These are phyloP conservation scores for Tetraodon nigroviridis DNA, from an alignment of 2,113 vertebrate species.

Conservation along the genomic window DNA sequence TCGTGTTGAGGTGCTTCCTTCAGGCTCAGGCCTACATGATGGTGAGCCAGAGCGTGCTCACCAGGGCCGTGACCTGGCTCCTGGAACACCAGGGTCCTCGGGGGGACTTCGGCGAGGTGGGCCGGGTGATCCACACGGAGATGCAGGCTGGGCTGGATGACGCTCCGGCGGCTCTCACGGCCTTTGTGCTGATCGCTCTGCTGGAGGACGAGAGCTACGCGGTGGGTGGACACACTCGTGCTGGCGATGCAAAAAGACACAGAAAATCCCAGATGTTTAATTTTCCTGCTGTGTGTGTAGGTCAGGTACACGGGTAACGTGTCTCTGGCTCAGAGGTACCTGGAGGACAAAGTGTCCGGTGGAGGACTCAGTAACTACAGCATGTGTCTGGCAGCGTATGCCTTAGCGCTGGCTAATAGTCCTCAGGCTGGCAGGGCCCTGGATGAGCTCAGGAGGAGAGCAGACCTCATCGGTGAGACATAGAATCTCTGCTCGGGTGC, in stretches of 20 bases:
- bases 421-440: conserved; percentile 64
- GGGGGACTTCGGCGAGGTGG: conserved; percentile 83
- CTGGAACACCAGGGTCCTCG: conserved; percentile 69
- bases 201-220: conserved; percentile 71
- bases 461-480: conserved; percentile 75
- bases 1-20: conserved; percentile 84
- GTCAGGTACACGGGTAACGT: conserved; percentile 43
- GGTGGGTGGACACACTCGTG: conserved; percentile 54
- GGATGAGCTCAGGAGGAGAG: conserved; percentile 66
- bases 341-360: conserved; percentile 74
- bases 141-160: conserved; percentile 78
- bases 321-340: conserved; percentile 69
- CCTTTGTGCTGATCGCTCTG: conserved; percentile 83
- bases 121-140: conserved; percentile 79
- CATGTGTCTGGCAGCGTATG: conserved; percentile 78
- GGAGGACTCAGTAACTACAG: conserved; percentile 83
- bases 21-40: conserved; percentile 80
- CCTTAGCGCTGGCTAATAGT: conserved; percentile 76
- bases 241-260: background rate
- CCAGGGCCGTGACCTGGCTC: conserved; percentile 78
- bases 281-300: conserved; percentile 51
- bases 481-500: no score
- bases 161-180: conserved; percentile 79
- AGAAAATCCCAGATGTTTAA: background rate
- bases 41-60: conserved; percentile 75